These are phyloP conservation scores for Semnornis frantzii DNA, from an alignment of 2,113 vertebrate genomes.

Conservation along the genomic window DNA sequence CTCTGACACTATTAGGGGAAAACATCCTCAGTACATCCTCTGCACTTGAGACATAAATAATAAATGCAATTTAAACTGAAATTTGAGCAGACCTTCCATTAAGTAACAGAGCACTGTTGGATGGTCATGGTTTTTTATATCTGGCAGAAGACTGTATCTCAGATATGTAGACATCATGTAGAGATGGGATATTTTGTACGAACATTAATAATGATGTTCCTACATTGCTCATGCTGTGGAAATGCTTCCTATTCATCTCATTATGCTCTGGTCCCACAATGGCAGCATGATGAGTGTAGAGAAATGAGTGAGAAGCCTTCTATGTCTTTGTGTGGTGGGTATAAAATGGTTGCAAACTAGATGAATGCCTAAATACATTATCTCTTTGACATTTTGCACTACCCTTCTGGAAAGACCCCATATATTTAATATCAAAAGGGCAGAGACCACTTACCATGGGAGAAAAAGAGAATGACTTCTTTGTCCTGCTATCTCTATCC, in stretches of 20 bases:
- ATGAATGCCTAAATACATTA: slow-evolving; percentile 62
- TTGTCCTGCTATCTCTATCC: slow-evolving; percentile 48
- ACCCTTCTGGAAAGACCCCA: slow-evolving; percentile 61
- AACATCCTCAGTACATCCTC: slow-evolving; percentile 1
- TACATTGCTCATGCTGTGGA: slow-evolving; percentile 71
- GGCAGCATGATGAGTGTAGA: slow-evolving; percentile 68
- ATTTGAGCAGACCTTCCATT: slow-evolving; percentile 70
- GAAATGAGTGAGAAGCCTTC: slow-evolving; percentile 67
- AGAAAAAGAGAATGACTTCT: slow-evolving; percentile 60
- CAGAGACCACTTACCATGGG: slow-evolving; percentile 65
- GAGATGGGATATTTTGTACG: slow-evolving; percentile 70
- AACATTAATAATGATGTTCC: slow-evolving; percentile 76
- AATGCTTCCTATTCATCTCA: slow-evolving; percentile 75
- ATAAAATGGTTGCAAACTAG: slow-evolving; percentile 68
- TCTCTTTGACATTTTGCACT: slow-evolving; percentile 45
- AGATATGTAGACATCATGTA: slow-evolving; percentile 70
- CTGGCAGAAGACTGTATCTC: slow-evolving; percentile 66
- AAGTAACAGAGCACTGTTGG: slow-evolving; percentile 71
- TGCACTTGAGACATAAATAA: slow-evolving; percentile 65
- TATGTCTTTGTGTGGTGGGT: slow-evolving; percentile 64
- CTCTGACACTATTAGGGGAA: neutral
- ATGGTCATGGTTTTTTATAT: slow-evolving; percentile 64
- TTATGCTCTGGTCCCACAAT: slow-evolving; percentile 74
- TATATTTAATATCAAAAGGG: slow-evolving; percentile 67
- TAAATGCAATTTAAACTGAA: slow-evolving; percentile 71